Evolutionary conservation across 2,113 vertebrate species (phyloP).

Genomic region (Verasper variegatus): DNA sequence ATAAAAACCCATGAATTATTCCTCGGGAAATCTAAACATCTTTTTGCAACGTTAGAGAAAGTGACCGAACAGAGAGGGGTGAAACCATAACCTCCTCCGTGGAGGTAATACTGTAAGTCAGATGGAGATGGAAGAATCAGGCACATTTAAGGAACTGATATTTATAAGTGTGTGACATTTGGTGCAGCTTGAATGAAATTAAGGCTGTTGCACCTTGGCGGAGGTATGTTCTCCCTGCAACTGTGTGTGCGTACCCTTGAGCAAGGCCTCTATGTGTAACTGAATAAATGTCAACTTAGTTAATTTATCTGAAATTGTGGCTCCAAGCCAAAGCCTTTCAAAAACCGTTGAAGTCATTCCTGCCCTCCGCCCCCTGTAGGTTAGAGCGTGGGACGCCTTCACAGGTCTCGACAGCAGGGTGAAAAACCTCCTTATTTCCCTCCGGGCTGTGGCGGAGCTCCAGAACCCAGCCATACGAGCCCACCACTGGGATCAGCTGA

Average conservation of each 20-base stretch:
- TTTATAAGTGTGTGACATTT: too few species aligned
- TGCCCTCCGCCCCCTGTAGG: conserved; percentile 47
- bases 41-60: too few species aligned
- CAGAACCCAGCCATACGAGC: conserved; percentile 91
- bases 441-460: conserved; percentile 90
- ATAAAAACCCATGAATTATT: too few species aligned
- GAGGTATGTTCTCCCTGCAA: too few species aligned
- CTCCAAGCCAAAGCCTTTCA: not conserved
- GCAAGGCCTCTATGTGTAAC: not conserved
- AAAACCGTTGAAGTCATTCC: conserved; percentile 3
- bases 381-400: conserved; percentile 91
- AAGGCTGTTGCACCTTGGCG: too few species aligned
- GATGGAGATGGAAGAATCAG: too few species aligned
- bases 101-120: too few species aligned
- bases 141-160: too few species aligned
- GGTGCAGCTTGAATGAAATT: too few species aligned
- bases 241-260: not conserved
- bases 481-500: conserved; percentile 93
- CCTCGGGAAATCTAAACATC: too few species aligned
- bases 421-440: conserved; percentile 87
- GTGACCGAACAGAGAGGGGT: too few species aligned
- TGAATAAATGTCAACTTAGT: not conserved
- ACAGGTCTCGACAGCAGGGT: conserved; percentile 87
- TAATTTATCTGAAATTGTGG: not conserved
- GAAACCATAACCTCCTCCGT: too few species aligned